Base-by-base conservation (phyloP, 1,140 invertebrate species). In the Lethrus apterus region DNA sequence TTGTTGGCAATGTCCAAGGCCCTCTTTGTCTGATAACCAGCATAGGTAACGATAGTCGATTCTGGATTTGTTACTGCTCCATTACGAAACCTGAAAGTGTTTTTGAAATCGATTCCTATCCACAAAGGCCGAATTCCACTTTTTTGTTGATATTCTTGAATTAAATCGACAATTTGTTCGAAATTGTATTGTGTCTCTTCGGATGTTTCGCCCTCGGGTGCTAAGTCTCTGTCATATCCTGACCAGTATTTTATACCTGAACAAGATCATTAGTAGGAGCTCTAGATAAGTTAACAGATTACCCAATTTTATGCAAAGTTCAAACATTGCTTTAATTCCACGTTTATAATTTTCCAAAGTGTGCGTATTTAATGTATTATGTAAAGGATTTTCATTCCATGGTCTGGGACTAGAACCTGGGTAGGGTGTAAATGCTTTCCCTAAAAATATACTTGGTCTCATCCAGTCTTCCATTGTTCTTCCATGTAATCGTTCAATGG, bases 391-490 rank as follows among this genome's bases (percentile, higher is more conserved):
- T 58, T 80, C 77, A 58, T 80, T 76, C 78, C 79, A 81, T 0
- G 69, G 2, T 74, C 72, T 62, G 71, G 72, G 1, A 58, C 64
- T 51, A 79, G 76, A 23, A 64, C 66, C 19, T 73, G 74, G 78
- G 42, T 41, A 59, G 47, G 33, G 40, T 40, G 33, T 53, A 44
- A 73, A 74, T 13, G 71, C 68, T 51, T 74, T 72, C 64, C 68
- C 73, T 52, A 69, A 74, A 45, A 70, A 73, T 0, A 81, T 68
- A 23, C 77, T 76, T 51, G 72, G 78, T 33, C 78, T 67, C n/a
- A 81, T 67, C 79, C 79, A 81, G 10, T 83, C 79, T 54, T 80
- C 76, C 76, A 83, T 81, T 2, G 71, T 66, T 1, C 68, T 59
- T 0, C 69, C 68, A 45, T 72, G 66, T 0, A 76, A 46, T 9